A percentile compares a stretch with the other conserved stretches of the same genome.
These are phyloP conservation scores for Bucco capensis DNA, from an alignment of 2,113 vertebrate species.

Conservation along the genomic window DNA sequence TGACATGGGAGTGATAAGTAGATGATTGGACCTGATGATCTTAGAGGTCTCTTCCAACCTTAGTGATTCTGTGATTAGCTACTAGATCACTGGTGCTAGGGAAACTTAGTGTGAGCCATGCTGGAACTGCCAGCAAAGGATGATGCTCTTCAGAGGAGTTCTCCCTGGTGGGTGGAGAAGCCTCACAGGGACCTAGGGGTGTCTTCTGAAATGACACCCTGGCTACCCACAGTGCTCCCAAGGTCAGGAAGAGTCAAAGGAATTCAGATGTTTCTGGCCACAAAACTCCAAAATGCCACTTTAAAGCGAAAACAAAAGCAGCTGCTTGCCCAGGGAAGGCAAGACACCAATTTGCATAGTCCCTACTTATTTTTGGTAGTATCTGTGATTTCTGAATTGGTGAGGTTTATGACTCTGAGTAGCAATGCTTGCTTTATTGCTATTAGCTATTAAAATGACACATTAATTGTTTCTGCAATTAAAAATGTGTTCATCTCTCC, in stretches of 20 bases:
- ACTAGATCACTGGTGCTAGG: not conserved
- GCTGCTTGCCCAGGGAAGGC: not conserved
- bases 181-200: not conserved
- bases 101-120: not conserved
- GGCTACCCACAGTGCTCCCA: not conserved
- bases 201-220: not conserved
- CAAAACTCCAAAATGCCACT: not conserved
- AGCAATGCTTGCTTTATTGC: not conserved
- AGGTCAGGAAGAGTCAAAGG: not conserved
- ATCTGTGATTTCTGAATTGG: constrained; percentile 1
- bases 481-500: not conserved
- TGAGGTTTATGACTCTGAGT: not conserved
- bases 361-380: not conserved
- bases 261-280: not conserved
- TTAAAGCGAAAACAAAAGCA: not conserved
- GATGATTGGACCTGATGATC: too few species aligned
- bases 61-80: too few species aligned
- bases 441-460: constrained; percentile 51
- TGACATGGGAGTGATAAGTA: too few species aligned
- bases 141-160: not conserved
- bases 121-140: fast-evolving
- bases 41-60: too few species aligned
- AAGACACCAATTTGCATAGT: not conserved
- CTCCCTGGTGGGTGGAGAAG: not conserved
- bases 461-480: constrained; percentile 54